Evolutionary conservation across 2,888 invertebrate species (phyloP).

Genomic region (Agelastica alni): DNA sequence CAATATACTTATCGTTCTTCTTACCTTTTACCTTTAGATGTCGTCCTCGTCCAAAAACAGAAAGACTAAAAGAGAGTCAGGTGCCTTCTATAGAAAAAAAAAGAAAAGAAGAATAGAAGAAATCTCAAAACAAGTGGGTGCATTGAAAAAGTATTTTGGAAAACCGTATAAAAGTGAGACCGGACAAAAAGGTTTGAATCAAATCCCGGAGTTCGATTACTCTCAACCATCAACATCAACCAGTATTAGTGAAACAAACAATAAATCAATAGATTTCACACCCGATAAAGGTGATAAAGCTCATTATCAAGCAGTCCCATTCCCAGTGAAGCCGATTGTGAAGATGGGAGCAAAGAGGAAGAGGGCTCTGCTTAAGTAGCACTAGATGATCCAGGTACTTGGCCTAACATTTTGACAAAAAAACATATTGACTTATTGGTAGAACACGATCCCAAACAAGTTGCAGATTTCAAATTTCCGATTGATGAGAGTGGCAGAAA

Average conservation of each 20-base stretch:
- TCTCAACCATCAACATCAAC: not conserved
- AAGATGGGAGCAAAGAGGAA: not conserved
- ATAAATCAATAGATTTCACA: constrained; percentile 13
- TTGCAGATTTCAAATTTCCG: not conserved
- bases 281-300: constrained; percentile 8
- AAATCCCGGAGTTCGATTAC: not conserved
- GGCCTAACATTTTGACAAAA: not conserved
- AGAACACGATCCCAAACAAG: not conserved
- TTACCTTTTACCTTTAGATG: too few relatives aligned
- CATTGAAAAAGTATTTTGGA: not conserved
- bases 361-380: not conserved
- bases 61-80: constrained; percentile 15
- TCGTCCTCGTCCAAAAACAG: too few relatives aligned
- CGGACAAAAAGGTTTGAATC: constrained; percentile 1
- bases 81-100: constrained; percentile 14
- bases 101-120: constrained; percentile 3
- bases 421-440: constrained; percentile 2
- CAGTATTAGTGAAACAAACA: constrained; percentile 2
- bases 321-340: constrained; percentile 1
- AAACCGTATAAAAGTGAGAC: not conserved
- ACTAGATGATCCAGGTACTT: not conserved
- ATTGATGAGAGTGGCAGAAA: too few relatives aligned
- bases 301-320: constrained; percentile 9
- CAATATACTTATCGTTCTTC: too few relatives aligned
- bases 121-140: not conserved